These are phyloP conservation scores for Apis florea DNA, from an alignment of 1,140 invertebrate genomes.

Conservation along the genomic window DNA sequence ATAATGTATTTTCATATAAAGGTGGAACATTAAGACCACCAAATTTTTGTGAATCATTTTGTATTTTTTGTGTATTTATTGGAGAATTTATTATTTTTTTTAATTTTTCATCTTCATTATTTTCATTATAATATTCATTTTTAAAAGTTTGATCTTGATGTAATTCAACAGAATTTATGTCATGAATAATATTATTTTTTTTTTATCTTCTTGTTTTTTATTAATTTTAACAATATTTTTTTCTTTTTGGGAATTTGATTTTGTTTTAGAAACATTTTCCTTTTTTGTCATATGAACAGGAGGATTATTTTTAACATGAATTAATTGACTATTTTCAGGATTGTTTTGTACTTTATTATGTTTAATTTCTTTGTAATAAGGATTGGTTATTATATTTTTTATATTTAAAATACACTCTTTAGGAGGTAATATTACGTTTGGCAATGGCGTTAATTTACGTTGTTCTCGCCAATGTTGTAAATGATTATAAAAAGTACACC, in stretches of 20 bases:
- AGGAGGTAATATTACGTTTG: slow-evolving; percentile 63
- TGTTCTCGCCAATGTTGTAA: slow-evolving; percentile 60
- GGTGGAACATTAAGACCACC: background rate
- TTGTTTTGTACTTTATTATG: background rate
- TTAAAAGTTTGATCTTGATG: background rate
- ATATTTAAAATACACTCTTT: slow-evolving; percentile 21
- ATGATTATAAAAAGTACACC: slow-evolving; percentile 57
- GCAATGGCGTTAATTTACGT: slow-evolving; percentile 47
- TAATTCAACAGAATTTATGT: background rate
- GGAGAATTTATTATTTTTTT: background rate
- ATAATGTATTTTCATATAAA: slow-evolving; percentile 26
- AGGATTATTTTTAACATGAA: background rate
- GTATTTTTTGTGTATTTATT: background rate
- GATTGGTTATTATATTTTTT: background rate
- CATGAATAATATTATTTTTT: background rate
- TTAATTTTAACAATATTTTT: background rate
- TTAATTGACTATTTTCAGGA: background rate
- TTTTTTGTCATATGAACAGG: background rate
- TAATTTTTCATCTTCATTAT: background rate
- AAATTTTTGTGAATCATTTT: background rate
- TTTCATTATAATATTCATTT: background rate
- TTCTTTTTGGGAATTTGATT: background rate
- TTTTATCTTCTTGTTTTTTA: background rate
- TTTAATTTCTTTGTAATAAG: no score
- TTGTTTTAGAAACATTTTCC: background rate